Percentiles rank a stretch among this genome's conserved stretches.
phyloP scores from a whole-genome alignment of 2,888 invertebrate genomes.

The Ligdia adustata region DNA sequence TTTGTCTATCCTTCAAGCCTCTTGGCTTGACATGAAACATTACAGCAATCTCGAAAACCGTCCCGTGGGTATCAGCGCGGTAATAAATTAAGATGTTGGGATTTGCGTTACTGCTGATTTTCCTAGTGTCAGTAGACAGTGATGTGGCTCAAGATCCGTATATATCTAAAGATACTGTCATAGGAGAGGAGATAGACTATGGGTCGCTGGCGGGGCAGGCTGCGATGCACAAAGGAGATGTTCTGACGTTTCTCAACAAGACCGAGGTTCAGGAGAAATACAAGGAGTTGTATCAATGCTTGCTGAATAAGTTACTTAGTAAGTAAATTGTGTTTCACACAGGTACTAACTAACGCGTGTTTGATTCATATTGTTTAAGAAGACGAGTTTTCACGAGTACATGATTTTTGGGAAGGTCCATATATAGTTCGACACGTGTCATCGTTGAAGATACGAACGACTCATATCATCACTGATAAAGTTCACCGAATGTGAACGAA shows the following conservation, averaged over 20 bases:
- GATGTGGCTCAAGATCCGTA: constrained; percentile 20
- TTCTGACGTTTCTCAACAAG: constrained; percentile 63
- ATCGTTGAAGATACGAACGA: too few relatives aligned
- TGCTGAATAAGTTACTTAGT: constrained; percentile 60
- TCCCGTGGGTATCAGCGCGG: too few relatives aligned
- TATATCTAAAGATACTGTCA: constrained; percentile 28
- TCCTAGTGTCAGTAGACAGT: constrained; percentile 21
- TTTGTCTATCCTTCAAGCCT: not conserved
- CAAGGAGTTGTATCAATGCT: constrained; percentile 54
- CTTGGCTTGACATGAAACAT: constrained; percentile 4
- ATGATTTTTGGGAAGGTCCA: too few relatives aligned
- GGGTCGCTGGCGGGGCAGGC: constrained; percentile 61
- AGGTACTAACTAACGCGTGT: too few relatives aligned
- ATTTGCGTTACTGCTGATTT: constrained; percentile 14
- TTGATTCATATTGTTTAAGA: too few relatives aligned
- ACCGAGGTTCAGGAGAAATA: constrained; percentile 56
- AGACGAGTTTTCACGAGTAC: too few relatives aligned
- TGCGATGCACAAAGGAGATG: constrained; percentile 61
- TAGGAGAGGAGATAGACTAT: constrained; percentile 60
- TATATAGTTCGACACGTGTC: too few relatives aligned
- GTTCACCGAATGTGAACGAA: too few relatives aligned
- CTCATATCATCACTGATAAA: too few relatives aligned
- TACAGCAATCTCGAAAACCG: not conserved
- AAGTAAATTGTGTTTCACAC: too few relatives aligned
- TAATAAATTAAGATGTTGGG: constrained; percentile 8